phyloP scores from a whole-genome alignment of 1,140 invertebrate genomes.

The Hermetia illucens region DNA sequence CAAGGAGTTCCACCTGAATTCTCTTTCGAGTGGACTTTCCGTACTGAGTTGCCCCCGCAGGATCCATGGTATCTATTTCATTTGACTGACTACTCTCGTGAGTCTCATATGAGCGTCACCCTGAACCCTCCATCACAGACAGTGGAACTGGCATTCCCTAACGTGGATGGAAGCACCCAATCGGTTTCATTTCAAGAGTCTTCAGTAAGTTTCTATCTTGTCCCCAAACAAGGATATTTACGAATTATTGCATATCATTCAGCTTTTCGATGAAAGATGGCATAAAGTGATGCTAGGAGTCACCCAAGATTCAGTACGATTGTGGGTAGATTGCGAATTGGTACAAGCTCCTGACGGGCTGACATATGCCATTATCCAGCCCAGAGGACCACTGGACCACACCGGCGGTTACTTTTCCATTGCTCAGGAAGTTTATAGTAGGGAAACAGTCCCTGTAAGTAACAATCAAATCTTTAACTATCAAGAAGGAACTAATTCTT shows the following conservation, averaged over 20 bases:
- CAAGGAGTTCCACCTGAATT: slow-evolving; percentile 55
- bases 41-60: slow-evolving; percentile 34
- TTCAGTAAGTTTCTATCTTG: slow-evolving; percentile 35
- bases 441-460: slow-evolving; percentile 48
- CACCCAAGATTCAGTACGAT: slow-evolving; percentile 41
- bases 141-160: slow-evolving; percentile 46
- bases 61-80: slow-evolving; percentile 51
- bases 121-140: slow-evolving; percentile 42
- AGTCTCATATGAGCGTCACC: slow-evolving; percentile 49
- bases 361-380: slow-evolving; percentile 31
- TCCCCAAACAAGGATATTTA: background rate
- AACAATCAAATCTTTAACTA: background rate
- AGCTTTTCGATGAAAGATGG: slow-evolving; percentile 63
- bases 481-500: background rate
- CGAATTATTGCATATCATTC: slow-evolving; percentile 9
- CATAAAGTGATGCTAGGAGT: slow-evolving; percentile 66
- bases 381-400: slow-evolving; percentile 43
- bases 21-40: slow-evolving; percentile 52
- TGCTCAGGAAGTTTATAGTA: slow-evolving; percentile 40
- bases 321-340: slow-evolving; percentile 53
- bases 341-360: slow-evolving; percentile 12
- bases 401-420: slow-evolving; percentile 49
- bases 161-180: slow-evolving; percentile 39
- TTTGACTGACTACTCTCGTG: slow-evolving; percentile 41
- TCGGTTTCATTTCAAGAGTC: slow-evolving; percentile 39